phyloP scores from a whole-genome alignment of 2,797 vertebrate genomes.

The Tarsius wallacei region DNA sequence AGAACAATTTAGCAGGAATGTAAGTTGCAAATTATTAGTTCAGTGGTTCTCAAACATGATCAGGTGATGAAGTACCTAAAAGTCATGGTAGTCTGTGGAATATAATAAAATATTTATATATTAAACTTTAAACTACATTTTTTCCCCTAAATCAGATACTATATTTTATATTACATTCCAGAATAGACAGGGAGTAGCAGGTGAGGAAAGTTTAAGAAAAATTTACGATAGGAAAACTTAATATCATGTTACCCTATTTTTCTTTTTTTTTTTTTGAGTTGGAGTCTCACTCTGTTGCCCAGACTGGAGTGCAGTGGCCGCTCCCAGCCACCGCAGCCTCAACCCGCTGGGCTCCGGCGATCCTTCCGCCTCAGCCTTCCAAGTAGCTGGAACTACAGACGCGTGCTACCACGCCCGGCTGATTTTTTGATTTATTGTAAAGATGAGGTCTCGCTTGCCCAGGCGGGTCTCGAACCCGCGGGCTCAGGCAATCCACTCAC shows the following conservation, averaged over 20 bases:
- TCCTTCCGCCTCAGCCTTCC: no score
- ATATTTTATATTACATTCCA: conserved; percentile 68
- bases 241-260: conserved; percentile 69
- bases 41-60: conserved; percentile 71
- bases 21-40: conserved; percentile 78
- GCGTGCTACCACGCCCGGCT: no score
- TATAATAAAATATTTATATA: conserved; percentile 82
- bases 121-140: conserved; percentile 75
- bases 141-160: conserved; percentile 14
- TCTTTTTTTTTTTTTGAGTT: neutral
- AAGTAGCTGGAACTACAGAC: no score
- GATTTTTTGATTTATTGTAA: no score
- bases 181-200: conserved; percentile 58
- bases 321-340: no score
- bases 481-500: no score
- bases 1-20: conserved; percentile 74
- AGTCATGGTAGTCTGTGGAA: conserved; percentile 67
- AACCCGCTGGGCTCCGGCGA: no score
- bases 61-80: conserved; percentile 71
- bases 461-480: no score
- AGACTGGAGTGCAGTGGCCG: no score
- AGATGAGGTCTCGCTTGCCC: no score
- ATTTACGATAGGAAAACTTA: conserved; percentile 60
- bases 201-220: conserved; percentile 71
- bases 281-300: no score